phyloP scores from a whole-genome alignment of 1,140 invertebrate genomes.

The Drosophila trapezifrons region DNA sequence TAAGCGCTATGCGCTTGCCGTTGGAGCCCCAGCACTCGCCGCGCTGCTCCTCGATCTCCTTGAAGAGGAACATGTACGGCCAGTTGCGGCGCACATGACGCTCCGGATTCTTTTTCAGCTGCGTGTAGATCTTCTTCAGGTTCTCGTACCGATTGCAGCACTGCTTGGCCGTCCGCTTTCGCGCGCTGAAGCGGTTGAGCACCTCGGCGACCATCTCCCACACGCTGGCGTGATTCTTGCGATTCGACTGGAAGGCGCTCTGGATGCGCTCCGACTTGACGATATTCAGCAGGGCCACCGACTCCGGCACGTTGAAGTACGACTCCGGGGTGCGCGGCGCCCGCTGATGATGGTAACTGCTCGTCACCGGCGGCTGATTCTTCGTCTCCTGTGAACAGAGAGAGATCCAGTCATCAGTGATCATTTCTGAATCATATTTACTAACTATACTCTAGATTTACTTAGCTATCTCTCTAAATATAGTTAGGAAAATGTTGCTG shows the following conservation, averaged over 20 bases:
- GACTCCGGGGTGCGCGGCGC: constrained; percentile 82
- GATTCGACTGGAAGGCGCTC: constrained; percentile 83
- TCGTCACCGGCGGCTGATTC: constrained; percentile 59
- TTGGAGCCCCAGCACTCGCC: constrained; percentile 83
- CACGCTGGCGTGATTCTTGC: constrained; percentile 82
- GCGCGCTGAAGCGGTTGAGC: constrained; percentile 76
- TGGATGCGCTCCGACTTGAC: constrained; percentile 82
- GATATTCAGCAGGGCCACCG: constrained; percentile 79
- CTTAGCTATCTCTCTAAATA: too few species aligned
- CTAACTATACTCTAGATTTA: too few species aligned
- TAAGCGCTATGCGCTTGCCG: constrained; percentile 73
- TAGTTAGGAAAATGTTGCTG: too few species aligned
- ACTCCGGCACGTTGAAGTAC: constrained; percentile 83
- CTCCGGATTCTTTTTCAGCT: constrained; percentile 82
- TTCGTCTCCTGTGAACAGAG: constrained; percentile 66
- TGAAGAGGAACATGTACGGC: constrained; percentile 83
- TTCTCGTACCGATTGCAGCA: constrained; percentile 83
- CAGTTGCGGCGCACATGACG: constrained; percentile 81
- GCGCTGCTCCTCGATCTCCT: constrained; percentile 82
- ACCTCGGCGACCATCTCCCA: constrained; percentile 84
- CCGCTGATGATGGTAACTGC: constrained; percentile 77
- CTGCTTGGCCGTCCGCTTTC: constrained; percentile 79
- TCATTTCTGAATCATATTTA: too few species aligned
- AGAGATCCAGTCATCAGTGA: neutral
- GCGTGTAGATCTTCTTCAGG: constrained; percentile 82